Evolutionary conservation across 2,797 vertebrate genomes (phyloP).

Genomic region (Oophaga sylvatica): DNA sequence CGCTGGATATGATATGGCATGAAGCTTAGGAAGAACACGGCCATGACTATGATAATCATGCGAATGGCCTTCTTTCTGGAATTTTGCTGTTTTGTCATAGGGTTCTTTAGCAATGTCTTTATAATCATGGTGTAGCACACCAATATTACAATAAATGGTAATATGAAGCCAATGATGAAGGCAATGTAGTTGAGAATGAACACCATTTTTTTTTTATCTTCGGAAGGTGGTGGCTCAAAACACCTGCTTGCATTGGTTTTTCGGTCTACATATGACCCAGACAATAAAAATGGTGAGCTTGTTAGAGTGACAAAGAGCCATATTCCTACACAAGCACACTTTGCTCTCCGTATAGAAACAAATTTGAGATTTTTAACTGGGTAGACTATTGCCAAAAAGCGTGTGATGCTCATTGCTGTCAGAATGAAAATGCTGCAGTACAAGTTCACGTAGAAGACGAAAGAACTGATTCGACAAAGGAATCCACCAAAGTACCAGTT

Average conservation of each 20-base stretch:
- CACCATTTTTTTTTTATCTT: slow-evolving; percentile 64
- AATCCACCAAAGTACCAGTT: slow-evolving; percentile 87
- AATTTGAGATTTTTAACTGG: slow-evolving; percentile 85
- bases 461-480: slow-evolving; percentile 87
- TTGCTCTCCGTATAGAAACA: slow-evolving; percentile 80
- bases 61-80: slow-evolving; percentile 81
- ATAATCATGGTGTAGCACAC: slow-evolving; percentile 89
- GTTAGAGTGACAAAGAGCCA: slow-evolving; percentile 87
- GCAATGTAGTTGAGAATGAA: slow-evolving; percentile 83
- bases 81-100: slow-evolving; percentile 73
- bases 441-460: slow-evolving; percentile 91
- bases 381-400: slow-evolving; percentile 92
- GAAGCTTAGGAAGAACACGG: slow-evolving; percentile 89
- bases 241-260: slow-evolving; percentile 87
- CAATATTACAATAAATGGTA: slow-evolving; percentile 87
- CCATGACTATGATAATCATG: slow-evolving; percentile 88
- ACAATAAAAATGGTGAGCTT: slow-evolving; percentile 82
- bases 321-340: slow-evolving; percentile 77
- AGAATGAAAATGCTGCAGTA: slow-evolving; percentile 96
- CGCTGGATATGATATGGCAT: slow-evolving; percentile 93
- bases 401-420: slow-evolving; percentile 93
- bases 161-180: slow-evolving; percentile 82
- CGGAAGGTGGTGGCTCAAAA: slow-evolving; percentile 81
- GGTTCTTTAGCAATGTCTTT: slow-evolving; percentile 79
- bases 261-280: slow-evolving; percentile 65